Conservation (phyloP, 2,113 vertebrate species). For the Tetrao urogallus region DNA sequence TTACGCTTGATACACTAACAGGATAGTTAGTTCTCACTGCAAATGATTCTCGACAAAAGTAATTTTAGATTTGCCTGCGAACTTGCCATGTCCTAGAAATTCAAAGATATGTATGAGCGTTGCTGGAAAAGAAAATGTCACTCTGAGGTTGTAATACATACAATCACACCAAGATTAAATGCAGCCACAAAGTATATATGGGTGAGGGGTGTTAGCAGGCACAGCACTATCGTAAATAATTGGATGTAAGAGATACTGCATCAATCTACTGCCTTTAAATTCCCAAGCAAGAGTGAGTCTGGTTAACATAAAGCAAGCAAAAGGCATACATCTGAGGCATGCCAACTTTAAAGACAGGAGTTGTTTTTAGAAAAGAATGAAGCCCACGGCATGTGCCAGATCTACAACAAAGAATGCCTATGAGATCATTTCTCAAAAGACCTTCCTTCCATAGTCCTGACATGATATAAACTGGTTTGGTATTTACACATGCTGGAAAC, state of each 20-base stretch:
- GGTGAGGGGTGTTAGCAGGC: background rate
- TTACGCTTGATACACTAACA: fast-evolving
- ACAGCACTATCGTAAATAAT: background rate
- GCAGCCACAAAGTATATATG: background rate
- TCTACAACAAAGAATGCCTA: constrained; percentile 29
- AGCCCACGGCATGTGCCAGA: background rate
- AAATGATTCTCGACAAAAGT: fast-evolving
- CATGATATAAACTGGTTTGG: constrained; percentile 12
- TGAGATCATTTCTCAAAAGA: constrained; percentile 50
- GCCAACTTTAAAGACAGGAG: background rate
- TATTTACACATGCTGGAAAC: constrained; percentile 18
- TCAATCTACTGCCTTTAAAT: background rate
- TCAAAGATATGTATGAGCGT: background rate
- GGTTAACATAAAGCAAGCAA: background rate
- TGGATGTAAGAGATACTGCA: background rate
- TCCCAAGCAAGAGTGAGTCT: background rate
- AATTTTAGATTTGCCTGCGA: background rate
- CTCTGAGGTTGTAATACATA: background rate
- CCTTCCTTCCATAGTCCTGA: constrained; percentile 3
- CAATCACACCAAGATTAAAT: background rate
- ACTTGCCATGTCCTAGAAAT: background rate
- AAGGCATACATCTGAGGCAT: background rate
- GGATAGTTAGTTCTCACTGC: background rate
- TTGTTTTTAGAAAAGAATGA: constrained; percentile 21
- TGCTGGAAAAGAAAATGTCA: fast-evolving